phyloP scores from a whole-genome alignment of 2,888 invertebrate genomes.

The Penaeus monodon region DNA sequence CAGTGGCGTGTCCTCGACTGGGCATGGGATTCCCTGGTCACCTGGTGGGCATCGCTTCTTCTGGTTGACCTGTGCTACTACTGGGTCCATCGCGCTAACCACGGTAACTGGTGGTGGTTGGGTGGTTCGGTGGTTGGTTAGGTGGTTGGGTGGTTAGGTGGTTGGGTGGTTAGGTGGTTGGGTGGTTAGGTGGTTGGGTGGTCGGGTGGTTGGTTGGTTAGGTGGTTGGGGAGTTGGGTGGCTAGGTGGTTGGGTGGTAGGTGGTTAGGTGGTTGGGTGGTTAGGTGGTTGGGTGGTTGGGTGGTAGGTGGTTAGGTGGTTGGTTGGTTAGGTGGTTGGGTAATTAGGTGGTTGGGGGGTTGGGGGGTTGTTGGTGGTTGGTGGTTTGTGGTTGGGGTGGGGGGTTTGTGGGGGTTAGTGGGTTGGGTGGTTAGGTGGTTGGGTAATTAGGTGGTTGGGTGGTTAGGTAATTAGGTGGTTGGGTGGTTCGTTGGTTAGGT shows the following conservation, averaged over 20 bases:
- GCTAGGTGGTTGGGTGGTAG: slow-evolving; percentile 76
- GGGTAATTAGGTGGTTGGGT: slow-evolving; percentile 20
- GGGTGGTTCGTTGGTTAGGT: too few species aligned
- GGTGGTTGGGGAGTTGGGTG: neutral
- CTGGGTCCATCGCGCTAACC: slow-evolving; percentile 57
- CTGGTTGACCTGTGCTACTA: slow-evolving; percentile 71
- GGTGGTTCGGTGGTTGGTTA: too few species aligned
- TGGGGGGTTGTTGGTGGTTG: too few species aligned
- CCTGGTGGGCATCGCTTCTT: slow-evolving; percentile 76
- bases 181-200: neutral
- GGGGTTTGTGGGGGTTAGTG: too few species aligned
- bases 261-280: slow-evolving; percentile 28
- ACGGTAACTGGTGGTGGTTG: slow-evolving; percentile 17
- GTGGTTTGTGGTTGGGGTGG: too few species aligned
- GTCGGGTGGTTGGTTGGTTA: slow-evolving; percentile 27
- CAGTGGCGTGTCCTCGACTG: slow-evolving; percentile 33
- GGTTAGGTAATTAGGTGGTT: too few species aligned
- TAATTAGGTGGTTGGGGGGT: neutral
- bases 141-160: too few species aligned
- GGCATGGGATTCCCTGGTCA: slow-evolving; percentile 29
- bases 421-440: slow-evolving; percentile 20
- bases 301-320: slow-evolving; percentile 74
- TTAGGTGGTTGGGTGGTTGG: neutral
- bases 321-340: slow-evolving; percentile 68
- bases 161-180: too few species aligned